Evolutionary conservation across 2,888 invertebrate species (phyloP), one percentile per base, ranked within the genome.

Genomic region (Amblyteles armatorius): DNA sequence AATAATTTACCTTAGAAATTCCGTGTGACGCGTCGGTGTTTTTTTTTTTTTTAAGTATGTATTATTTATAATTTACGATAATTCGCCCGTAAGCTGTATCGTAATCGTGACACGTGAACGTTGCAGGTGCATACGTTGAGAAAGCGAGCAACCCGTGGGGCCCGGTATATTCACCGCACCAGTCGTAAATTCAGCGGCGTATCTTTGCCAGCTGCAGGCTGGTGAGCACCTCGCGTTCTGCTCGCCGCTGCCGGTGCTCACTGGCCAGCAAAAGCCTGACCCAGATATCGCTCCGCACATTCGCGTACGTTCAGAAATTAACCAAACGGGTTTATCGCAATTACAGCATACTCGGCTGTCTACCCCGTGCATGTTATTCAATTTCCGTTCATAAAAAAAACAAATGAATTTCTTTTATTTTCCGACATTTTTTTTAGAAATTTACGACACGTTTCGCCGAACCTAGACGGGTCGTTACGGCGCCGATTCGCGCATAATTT

Each of bases 141-240:
- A 74, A 82, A 79, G 63, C 72, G 50, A 74, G 71, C 52, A 74
- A 16, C 26, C 82, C 82, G 60, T 33, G 40, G 68, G 79, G 78
- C 48, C 50, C 19, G 29, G 1, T 60, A 26, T 71, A 79, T 85
- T 65, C 79, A 85, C 55, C 78, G 69, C 68, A 33, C 79, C 80
- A 86, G 83, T 73, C 82, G 74, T 85, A 85, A 85, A 84, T 85
- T 82, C 79, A 76, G 44, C 67, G 74, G 82, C 82, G 71, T 85
- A 85, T 85, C 84, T 85, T 82, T 74, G 76, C 84, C 26, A 82
- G 71, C 50, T 40, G 40, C 40, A 55, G 79, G 33, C 67, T 76
- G 71, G 65, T 72, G 82, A 79, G 81, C 79, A 44, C 84, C 74
- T 82, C 55, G 50, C 79, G 52, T 76, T 50, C 55, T 69, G 60